These are phyloP conservation scores for Crotophaga sulcirostris DNA, from an alignment of 2,113 vertebrate species.

Conservation along the genomic window DNA sequence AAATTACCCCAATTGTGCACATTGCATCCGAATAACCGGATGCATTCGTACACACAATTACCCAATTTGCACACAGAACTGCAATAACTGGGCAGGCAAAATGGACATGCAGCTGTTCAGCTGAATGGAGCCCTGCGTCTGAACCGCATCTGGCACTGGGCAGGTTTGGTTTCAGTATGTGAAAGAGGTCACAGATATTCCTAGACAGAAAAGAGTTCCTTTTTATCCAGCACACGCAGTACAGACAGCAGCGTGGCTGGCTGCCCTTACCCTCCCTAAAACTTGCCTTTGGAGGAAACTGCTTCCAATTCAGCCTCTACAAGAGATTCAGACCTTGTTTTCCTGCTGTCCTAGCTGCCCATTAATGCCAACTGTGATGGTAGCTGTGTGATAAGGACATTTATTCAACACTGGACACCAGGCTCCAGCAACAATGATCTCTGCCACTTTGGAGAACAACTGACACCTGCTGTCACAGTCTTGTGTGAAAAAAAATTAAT, in stretches of 20 bases:
- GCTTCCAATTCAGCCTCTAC: background rate
- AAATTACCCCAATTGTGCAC: conserved; percentile 1
- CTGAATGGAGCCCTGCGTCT: background rate
- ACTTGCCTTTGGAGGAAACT: background rate
- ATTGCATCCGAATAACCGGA: background rate
- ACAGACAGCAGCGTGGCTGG: background rate
- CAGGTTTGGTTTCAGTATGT: background rate
- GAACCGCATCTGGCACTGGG: background rate
- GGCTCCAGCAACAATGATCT: conserved; percentile 1
- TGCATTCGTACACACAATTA: conserved; percentile 13
- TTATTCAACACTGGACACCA: background rate
- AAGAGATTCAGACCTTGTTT: background rate
- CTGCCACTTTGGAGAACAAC: background rate
- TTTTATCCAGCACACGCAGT: background rate
- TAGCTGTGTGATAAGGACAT: background rate
- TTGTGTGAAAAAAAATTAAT: background rate
- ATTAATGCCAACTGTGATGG: background rate
- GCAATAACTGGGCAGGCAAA: background rate
- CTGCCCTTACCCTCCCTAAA: background rate
- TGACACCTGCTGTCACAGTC: conserved; percentile 35
- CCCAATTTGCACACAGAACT: background rate
- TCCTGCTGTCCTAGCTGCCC: background rate
- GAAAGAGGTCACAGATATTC: background rate
- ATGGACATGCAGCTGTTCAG: background rate
- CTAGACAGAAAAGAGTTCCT: background rate